These are phyloP conservation scores for Sylvia borin DNA, from an alignment of 2,797 vertebrate species.

Conservation along the genomic window DNA sequence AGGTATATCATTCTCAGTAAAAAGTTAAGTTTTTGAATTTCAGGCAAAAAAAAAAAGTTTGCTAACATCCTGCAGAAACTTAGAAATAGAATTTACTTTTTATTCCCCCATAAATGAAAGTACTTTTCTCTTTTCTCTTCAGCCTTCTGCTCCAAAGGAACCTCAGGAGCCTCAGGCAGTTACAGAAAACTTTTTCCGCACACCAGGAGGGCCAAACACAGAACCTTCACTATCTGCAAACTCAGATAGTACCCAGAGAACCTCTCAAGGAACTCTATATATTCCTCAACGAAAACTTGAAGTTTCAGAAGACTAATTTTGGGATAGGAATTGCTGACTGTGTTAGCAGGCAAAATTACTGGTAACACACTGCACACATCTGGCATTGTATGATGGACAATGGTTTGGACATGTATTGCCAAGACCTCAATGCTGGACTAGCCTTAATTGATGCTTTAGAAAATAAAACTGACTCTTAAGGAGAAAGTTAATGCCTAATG, in stretches of 20 bases:
- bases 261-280: slow-evolving; percentile 74
- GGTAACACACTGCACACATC: neutral
- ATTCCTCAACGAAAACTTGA: slow-evolving; percentile 91
- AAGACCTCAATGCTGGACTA: neutral
- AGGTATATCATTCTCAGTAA: neutral
- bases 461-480: slow-evolving; percentile 11
- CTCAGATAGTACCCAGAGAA: slow-evolving; percentile 56
- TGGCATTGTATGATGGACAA: neutral
- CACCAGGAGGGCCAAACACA: slow-evolving; percentile 76
- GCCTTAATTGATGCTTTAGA: slow-evolving; percentile 23
- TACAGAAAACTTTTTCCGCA: slow-evolving; percentile 88
- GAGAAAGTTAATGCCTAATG: neutral
- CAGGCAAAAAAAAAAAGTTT: accelerated
- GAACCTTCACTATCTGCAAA: slow-evolving; percentile 72
- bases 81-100: neutral
- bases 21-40: neutral
- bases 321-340: neutral
- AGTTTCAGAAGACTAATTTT: slow-evolving; percentile 79
- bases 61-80: neutral
- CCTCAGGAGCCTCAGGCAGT: slow-evolving; percentile 80
- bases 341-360: neutral
- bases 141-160: slow-evolving; percentile 83
- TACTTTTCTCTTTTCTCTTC: neutral
- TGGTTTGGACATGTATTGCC: neutral
- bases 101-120: neutral